Base-by-base conservation (phyloP, 2,797 vertebrate genomes). In the Lepilemur ruficaudatus region DNA sequence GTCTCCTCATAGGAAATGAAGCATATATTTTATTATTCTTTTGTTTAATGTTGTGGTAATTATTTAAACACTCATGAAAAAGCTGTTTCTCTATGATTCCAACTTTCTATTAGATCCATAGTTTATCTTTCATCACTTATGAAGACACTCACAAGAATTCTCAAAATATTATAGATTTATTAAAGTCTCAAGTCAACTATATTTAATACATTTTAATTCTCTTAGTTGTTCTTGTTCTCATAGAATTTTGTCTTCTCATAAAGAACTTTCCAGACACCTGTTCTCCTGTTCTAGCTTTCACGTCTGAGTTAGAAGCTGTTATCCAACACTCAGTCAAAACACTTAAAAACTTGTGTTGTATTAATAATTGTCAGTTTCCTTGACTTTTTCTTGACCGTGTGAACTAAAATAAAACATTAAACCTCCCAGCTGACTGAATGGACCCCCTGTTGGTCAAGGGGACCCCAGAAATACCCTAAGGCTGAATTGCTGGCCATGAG, bases 21-120 rank as follows among this genome's bases (percentile, higher is more conserved):
- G 67, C 55, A 81, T 92, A 83, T 81, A 95, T 96, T 95, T 95
- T 85, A 92, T 90, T 94, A 87, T 82, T 88, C 75, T 93, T 93
- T 92, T 90, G 61, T 96, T 95, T 61, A 63, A 63, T 81, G 38
- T 46, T 63, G 32, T 91, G 83, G 95, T 75, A 84, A 73, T 87
- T 63, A 94, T 89, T 97, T 96, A 92, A 93, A 82, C n/a, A 72
- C 38, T 75, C 59, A 78, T 14, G 43, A 96, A 92, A 72, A 43
- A 78, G 59, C 59, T 86, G 69, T 73, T 97, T 92, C 75, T 85
- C 75, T 83, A 20, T n/a, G 41, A 84, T 67, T 94, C 75, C 70
- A 96, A 81, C 25, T 73, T 80, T 95, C 70, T 80, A 78, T 72
- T 50, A 94, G 70, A 95, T 88, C 93, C 94, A 67, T 0, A 75